Conservation (phyloP, 2,888 invertebrate genomes). For the Napeogenes inachia region DNA sequence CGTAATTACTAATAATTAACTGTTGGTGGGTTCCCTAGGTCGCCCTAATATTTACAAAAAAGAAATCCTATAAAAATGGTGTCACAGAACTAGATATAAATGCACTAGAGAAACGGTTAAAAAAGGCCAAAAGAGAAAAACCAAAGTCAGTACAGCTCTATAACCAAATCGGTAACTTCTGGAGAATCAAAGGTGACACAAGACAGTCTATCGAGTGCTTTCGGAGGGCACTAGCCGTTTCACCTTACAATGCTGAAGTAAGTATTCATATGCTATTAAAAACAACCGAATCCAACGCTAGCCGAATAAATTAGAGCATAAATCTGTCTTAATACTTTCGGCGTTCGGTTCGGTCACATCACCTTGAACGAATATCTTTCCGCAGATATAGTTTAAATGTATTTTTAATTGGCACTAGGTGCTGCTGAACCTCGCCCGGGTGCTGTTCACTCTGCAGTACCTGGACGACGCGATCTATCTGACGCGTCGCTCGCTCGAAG, state of each 20-base stretch:
- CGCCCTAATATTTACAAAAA: conserved; percentile 85
- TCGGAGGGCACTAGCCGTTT: conserved; percentile 88
- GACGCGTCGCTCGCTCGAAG: conserved; percentile 88
- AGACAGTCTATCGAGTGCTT: conserved; percentile 93
- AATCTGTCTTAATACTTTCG: too few relatives aligned
- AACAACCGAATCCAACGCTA: background rate
- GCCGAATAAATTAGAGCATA: too few relatives aligned
- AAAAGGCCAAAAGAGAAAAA: conserved; percentile 88
- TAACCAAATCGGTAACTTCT: conserved; percentile 94
- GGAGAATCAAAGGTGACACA: conserved; percentile 93
- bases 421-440: conserved; percentile 88
- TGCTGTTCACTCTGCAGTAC: conserved; percentile 90
- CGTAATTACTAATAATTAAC: conserved; percentile 1
- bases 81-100: conserved; percentile 85
- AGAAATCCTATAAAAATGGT: conserved; percentile 77
- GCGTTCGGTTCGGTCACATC: too few relatives aligned
- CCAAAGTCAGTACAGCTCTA: conserved; percentile 90
- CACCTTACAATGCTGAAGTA: conserved; percentile 91
- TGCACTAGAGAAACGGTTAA: conserved; percentile 83
- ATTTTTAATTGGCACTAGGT: conserved; percentile 63
- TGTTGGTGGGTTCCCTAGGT: conserved; percentile 61
- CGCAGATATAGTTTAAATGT: background rate
- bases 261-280: conserved; percentile 31
- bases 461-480: conserved; percentile 93
- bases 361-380: background rate